Base-by-base conservation (phyloP, 2,888 invertebrate genomes). In the Aelia acuminata region DNA sequence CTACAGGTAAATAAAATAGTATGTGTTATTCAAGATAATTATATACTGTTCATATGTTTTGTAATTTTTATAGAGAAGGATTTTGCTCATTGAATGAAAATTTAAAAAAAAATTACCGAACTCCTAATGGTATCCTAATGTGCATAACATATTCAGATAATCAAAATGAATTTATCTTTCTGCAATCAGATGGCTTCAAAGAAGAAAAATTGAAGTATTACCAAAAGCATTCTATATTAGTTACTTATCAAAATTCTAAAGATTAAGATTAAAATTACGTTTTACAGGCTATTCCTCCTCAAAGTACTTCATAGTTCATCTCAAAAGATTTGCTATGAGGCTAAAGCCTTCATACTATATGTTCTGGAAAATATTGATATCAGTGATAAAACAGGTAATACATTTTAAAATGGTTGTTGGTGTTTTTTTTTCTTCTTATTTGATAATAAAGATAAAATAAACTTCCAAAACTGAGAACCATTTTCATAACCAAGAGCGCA, bases 301-400 rank as follows among this genome's bases (percentile, higher is more conserved):
- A 26, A 85, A 43, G 26, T 88, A 20, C 90, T 87, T 90, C 90
- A 0, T 92, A 92, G 63, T 26, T 50, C 84, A 7, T 88, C 88
- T 11, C 92, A 90, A 50, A 90, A 93, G 8, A 90, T 93, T 70
- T 93, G 93, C 90, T 93, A 92, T 89, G 93, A 92, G 63, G 93
- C 92, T 10, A 93, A 93, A 91, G 90, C 90, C 43, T 85, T 93
- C 22, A 91, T 93, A 1, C 92, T 92, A 70, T 92, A 92, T 90
- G 90, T 93, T 0, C 90, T 91, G 88, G 91, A 91, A 10, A 89
- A 91, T 43, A 92, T 92, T 85, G 90, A 91, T 15, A 90, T 92
- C 22, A 90, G 92, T n/a, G 88, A 92, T 1, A 89, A 91, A 47
- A 90, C 91, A 89, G 90, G 90, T 90, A 84, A 84, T 11, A 57